phyloP scores from a whole-genome alignment of 2,888 invertebrate species.

The Biston betularia region DNA sequence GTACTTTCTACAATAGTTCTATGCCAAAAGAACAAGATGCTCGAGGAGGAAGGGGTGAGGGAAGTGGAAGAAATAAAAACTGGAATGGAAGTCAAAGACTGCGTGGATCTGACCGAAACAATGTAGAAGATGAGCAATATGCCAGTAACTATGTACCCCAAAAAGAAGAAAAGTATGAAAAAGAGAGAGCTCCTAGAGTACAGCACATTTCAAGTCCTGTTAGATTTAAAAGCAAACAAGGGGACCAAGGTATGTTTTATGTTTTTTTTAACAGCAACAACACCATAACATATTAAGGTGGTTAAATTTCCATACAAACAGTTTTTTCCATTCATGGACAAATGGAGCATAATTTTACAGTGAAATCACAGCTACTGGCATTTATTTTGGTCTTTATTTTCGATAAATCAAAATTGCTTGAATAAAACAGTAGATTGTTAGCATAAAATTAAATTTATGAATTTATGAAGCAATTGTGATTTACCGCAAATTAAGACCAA shows the following conservation, averaged over 20 bases:
- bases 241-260: constrained; percentile 54
- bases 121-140: constrained; percentile 76
- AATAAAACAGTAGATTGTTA: too few relatives aligned
- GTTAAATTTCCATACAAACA: too few relatives aligned
- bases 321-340: too few relatives aligned
- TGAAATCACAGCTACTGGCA: too few relatives aligned
- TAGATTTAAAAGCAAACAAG: constrained; percentile 58
- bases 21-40: constrained; percentile 72
- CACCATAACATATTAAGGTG: neutral
- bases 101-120: constrained; percentile 62
- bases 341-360: too few relatives aligned
- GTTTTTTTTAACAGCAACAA: neutral
- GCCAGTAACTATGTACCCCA: constrained; percentile 67
- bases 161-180: constrained; percentile 56
- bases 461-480: too few relatives aligned
- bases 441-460: too few relatives aligned
- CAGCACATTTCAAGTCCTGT: constrained; percentile 64
- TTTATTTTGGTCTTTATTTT: too few relatives aligned
- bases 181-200: constrained; percentile 46
- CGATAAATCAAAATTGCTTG: too few relatives aligned
- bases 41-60: constrained; percentile 61
- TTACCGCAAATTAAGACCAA: too few relatives aligned
- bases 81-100: constrained; percentile 73
- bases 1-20: constrained; percentile 77
- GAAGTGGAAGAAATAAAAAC: constrained; percentile 51